Base-by-base conservation (phyloP, 2,888 invertebrate genomes). In the Periphyllus acericola region DNA sequence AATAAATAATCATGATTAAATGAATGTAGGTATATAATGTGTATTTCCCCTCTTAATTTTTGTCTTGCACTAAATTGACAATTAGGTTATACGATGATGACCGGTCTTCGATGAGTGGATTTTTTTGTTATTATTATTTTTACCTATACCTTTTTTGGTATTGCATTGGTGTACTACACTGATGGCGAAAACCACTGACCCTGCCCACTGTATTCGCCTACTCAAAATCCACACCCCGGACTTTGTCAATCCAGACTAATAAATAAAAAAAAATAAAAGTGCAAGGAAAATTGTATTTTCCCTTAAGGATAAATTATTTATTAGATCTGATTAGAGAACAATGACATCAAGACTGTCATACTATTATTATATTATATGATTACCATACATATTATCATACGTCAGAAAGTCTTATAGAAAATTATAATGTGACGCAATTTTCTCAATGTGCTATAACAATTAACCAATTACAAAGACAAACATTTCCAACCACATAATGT, bases 201-300 rank as follows among this genome's bases (percentile, higher is more conserved):
- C 80, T 86, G 60, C 86, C 86, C 86, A 86, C 86, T 14, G 8
- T 55, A 86, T 72, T 86, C 86, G 86, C 86, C 86, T 86, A 86
- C 86, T 72, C 86, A 55, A 72, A 46, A 86, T 72, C 71, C 86
- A 86, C 86, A 86, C 86, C 78, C 86, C 86, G 72, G 80, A 32
- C 68, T 80, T 74, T 80, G 60, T 86, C 36, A 80, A 80, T 86
- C 36, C 72, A 25, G 25, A 80, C 80, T 86, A 86, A 72, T 86
- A 85, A 85, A 85, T 85, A 68, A 78, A 78, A 68, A 60, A 34
- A 17, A 21, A 32, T 46, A 79, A 81, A 83, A 66, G 25, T 66
- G 75, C 17, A 60, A 66, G 60, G 75, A 84, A 84, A 84, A 75
- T 60, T 21, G 60, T 75, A 34, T 55, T 83, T 83, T 60, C 60